Base-by-base conservation (phyloP, 2,113 vertebrate genomes). In the Lamprotornis superbus region DNA sequence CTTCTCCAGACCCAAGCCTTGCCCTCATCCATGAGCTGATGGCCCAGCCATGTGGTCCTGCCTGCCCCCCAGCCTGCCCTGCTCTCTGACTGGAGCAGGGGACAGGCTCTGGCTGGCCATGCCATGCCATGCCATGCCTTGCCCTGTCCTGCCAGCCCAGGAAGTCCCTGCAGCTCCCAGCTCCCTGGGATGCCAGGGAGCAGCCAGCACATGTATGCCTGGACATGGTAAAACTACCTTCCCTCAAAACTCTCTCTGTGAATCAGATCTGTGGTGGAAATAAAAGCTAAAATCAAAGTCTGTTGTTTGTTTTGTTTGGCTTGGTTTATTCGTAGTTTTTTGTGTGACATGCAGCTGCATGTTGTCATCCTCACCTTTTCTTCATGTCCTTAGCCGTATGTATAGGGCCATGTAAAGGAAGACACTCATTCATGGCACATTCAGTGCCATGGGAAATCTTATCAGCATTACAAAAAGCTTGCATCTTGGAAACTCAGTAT, bases 321-420 rank as follows among this genome's bases (percentile, higher is more conserved):
- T 70, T 80, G n/a, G 23, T 69, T 10, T 30, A 52, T 60, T 74
- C 10, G 8, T 27, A 47, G 9, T 3, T 21, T 17, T 76, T 87
- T 30, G 4, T 47, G 27, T 11, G 40, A 39, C 22, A 33, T 23
- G 35, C 33, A 57, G 37, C 18, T 46, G 22, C 0, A 0, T 75
- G 27, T 31, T 64, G 35, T 52, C 27, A 21, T 60, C 24, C 35
- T 64, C 57, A n/a, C 4, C 35, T 80, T 64, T 73, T 73, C 68
- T 80, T 80, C 12, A 18, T 25, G 24, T 79, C 28, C 22, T 65
- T 35, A 44, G 17, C 13, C 77, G 11, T 73, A 90, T 57, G 22
- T 65, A 25, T 18, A 76, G 46, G 59, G 24, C 9, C 49, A 23
- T 8, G 8, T 33, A 56, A 60, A 88, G n/a, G 28, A 83, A 93